phyloP scores from a whole-genome alignment of 2,888 invertebrate genomes.

The Acanthosepion esculentum region DNA sequence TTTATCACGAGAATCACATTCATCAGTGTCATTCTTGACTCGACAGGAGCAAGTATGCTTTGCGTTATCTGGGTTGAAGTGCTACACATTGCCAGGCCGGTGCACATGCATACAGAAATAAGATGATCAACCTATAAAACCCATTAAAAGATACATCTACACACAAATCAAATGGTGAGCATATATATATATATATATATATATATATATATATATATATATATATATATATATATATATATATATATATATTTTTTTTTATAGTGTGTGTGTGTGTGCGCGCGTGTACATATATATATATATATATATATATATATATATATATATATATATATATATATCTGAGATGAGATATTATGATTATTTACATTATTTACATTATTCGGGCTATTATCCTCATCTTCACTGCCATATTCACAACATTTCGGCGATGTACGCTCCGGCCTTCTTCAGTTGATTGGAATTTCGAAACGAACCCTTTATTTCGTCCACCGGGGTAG shows the following conservation, averaged over 20 bases:
- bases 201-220: background rate
- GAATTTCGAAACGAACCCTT: no score
- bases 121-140: background rate
- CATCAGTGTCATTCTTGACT: background rate
- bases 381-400: no score
- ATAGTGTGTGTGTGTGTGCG: no score
- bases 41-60: background rate
- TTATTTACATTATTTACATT: no score
- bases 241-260: no score
- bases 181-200: background rate
- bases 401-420: no score
- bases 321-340: no score
- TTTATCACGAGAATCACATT: background rate
- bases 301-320: background rate
- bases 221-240: no score
- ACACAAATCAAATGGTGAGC: background rate
- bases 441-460: no score
- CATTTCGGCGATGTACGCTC: no score
- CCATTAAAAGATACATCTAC: background rate
- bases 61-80: background rate
- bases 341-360: no score
- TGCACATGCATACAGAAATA: background rate
- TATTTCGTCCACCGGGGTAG: no score
- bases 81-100: background rate
- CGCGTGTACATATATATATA: slow-evolving; percentile 2